These are phyloP conservation scores for Microcebus tavaratra DNA, from an alignment of 2,113 vertebrate genomes.

Conservation along the genomic window DNA sequence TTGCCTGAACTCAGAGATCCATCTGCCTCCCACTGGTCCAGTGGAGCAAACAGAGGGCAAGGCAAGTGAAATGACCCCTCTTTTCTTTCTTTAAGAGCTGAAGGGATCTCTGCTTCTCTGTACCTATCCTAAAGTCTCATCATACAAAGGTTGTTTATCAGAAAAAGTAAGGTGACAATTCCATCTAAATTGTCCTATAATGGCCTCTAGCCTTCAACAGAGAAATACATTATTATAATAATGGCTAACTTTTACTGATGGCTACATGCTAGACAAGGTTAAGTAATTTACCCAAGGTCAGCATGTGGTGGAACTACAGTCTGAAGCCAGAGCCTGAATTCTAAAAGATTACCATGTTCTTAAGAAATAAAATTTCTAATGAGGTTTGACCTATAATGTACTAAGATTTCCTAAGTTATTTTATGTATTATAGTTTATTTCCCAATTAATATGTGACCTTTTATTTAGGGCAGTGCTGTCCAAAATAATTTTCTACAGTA, in stretches of 20 bases:
- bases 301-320: neutral
- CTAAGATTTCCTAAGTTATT: conserved; percentile 2
- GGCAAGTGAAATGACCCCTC: neutral
- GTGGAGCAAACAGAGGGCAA: neutral
- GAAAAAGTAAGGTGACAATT: neutral
- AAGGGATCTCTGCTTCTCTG: neutral
- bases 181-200: neutral
- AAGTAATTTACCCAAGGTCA: neutral
- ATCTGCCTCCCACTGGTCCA: neutral
- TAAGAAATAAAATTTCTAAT: neutral
- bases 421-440: neutral
- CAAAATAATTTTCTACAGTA: neutral
- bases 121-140: neutral
- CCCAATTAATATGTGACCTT: conserved; percentile 25
- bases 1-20: neutral
- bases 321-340: conserved; percentile 6
- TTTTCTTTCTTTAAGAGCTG: neutral
- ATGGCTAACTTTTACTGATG: neutral
- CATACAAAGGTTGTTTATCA: neutral
- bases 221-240: neutral
- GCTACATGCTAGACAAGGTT: neutral
- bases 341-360: neutral
- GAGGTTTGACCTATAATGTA: neutral
- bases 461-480: neutral
- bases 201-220: neutral